These are phyloP conservation scores for Sinocyclocheilus grahami DNA, from an alignment of 2,113 vertebrate species.

Conservation along the genomic window DNA sequence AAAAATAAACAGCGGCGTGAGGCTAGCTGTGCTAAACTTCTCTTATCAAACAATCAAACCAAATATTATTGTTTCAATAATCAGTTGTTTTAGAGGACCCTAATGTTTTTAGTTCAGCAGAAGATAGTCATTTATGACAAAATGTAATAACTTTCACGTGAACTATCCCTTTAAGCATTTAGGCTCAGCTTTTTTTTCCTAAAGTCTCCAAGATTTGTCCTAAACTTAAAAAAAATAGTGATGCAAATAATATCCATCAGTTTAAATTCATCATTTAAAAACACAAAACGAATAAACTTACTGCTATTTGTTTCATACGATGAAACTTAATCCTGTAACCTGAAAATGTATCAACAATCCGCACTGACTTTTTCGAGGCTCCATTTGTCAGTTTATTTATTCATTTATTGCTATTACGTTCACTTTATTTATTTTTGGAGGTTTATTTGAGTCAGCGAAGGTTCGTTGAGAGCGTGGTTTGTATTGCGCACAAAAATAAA, in stretches of 20 bases:
- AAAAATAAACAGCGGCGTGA: constrained; percentile 54
- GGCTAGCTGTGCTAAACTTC: background rate
- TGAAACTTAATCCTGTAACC: background rate
- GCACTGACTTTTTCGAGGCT: too few species aligned
- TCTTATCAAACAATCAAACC: constrained; percentile 40
- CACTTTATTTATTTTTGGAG: constrained; percentile 36
- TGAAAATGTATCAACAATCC: background rate
- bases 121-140: background rate
- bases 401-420: constrained; percentile 15
- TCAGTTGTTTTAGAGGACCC: constrained; percentile 43
- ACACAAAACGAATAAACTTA: background rate
- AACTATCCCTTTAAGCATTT: background rate
- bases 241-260: background rate
- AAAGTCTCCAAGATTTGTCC: background rate
- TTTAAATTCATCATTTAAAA: background rate
- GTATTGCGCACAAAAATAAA: constrained; percentile 52
- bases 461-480: constrained; percentile 19
- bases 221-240: background rate
- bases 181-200: background rate
- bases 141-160: background rate
- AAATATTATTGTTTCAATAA: constrained; percentile 51
- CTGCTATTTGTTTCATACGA: background rate
- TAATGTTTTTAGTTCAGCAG: background rate
- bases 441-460: constrained; percentile 1
- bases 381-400: background rate